These are phyloP conservation scores for Pangasianodon hypophthalmus DNA, from an alignment of 2,113 vertebrate species.

Conservation along the genomic window DNA sequence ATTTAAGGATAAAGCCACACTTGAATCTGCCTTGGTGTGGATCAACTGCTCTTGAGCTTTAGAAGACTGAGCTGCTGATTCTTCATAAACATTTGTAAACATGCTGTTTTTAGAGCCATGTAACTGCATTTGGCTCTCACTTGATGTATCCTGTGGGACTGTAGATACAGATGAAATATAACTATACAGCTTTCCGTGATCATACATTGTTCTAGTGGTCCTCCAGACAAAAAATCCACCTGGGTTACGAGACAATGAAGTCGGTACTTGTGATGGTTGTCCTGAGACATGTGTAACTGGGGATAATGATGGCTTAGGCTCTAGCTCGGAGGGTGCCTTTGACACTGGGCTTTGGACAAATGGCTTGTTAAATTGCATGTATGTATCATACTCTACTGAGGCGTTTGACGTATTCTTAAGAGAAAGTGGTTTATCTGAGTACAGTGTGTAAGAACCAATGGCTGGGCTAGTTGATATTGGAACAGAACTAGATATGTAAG, in stretches of 20 bases:
- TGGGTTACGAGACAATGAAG: constrained; percentile 2
- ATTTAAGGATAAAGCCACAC: neutral
- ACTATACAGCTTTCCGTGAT: neutral
- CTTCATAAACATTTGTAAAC: constrained; percentile 13
- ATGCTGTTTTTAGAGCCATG: neutral
- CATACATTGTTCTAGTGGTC: constrained; percentile 5
- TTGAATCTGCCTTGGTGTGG: neutral
- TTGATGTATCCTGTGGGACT: constrained; percentile 6
- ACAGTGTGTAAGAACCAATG: neutral
- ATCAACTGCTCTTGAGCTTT: neutral
- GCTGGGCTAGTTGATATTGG: neutral
- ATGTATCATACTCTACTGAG: neutral
- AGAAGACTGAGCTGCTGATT: neutral
- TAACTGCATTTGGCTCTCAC: neutral
- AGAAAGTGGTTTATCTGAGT: neutral
- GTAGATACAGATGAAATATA: neutral
- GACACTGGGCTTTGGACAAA: neutral
- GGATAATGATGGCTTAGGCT: neutral
- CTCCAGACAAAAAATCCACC: neutral
- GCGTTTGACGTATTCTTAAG: neutral
- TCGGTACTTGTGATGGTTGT: neutral
- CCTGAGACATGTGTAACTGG: neutral
- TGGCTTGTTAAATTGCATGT: neutral
- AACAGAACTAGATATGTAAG: neutral
- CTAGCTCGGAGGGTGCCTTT: neutral